Conservation (phyloP, 2,888 invertebrate species). For the Apoda limacodes region DNA sequence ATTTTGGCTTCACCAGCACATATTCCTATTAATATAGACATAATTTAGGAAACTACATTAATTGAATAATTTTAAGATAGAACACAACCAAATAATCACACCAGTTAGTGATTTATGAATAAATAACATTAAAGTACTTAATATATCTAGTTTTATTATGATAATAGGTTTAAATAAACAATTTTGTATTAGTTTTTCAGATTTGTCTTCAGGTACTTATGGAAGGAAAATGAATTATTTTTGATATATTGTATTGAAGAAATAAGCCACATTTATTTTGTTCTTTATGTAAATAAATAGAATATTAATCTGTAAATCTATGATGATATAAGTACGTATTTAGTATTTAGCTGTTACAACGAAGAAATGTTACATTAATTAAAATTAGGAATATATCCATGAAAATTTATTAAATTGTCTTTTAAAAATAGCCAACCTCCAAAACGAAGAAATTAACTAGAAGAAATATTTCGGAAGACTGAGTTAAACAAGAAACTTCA, state of each 20-base stretch:
- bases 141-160: slow-evolving; percentile 18
- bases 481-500: slow-evolving; percentile 46
- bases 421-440: slow-evolving; percentile 63
- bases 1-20: too few species aligned
- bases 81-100: slow-evolving; percentile 67
- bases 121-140: slow-evolving; percentile 20
- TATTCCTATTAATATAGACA: too few species aligned
- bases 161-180: slow-evolving; percentile 8
- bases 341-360: too few species aligned
- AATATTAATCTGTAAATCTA: too few species aligned
- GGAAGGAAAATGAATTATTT: slow-evolving; percentile 42
- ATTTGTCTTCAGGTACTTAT: slow-evolving; percentile 45
- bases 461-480: slow-evolving; percentile 60
- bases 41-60: neutral
- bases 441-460: slow-evolving; percentile 37
- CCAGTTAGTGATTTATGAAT: slow-evolving; percentile 48
- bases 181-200: slow-evolving; percentile 18
- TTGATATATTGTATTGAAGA: too few species aligned
- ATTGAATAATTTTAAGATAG: slow-evolving; percentile 34
- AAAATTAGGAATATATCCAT: too few species aligned
- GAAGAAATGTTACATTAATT: too few species aligned
- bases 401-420: slow-evolving; percentile 61
- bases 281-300: too few species aligned
- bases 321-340: too few species aligned
- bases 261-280: too few species aligned